phyloP scores from a whole-genome alignment of 2,113 vertebrate genomes.

The Semnornis frantzii region DNA sequence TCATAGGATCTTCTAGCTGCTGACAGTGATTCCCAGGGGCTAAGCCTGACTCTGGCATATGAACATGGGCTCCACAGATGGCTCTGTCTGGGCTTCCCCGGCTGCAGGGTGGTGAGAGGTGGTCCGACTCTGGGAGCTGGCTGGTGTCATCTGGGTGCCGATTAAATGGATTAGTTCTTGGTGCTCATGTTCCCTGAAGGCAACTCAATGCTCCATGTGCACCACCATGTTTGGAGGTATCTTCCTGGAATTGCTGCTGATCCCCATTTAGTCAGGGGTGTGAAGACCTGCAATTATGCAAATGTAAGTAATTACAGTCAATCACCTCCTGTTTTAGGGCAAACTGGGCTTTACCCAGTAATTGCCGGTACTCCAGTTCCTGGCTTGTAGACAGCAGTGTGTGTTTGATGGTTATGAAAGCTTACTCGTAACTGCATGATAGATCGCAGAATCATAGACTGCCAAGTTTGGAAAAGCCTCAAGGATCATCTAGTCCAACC shows the following conservation, averaged over 20 bases:
- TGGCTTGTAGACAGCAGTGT: background rate
- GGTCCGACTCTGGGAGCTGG: background rate
- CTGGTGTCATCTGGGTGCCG: fast-evolving
- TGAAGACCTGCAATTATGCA: constrained; percentile 2
- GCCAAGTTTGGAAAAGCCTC: background rate
- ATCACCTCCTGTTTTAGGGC: background rate
- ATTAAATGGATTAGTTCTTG: background rate
- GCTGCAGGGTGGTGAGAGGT: background rate
- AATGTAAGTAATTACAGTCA: background rate
- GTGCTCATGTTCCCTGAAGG: background rate
- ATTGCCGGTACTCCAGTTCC: background rate
- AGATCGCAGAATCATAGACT: background rate
- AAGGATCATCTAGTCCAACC: background rate
- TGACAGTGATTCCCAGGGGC: fast-evolving
- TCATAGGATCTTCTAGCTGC: background rate
- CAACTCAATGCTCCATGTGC: fast-evolving
- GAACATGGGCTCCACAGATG: background rate
- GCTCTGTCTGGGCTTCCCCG: background rate
- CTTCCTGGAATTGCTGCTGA: background rate
- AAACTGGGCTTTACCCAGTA: background rate
- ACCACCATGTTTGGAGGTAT: background rate
- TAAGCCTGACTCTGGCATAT: background rate
- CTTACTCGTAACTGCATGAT: background rate
- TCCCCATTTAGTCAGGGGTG: background rate
- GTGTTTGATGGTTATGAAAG: background rate